These are phyloP conservation scores for Jacana jacana DNA, from an alignment of 2,113 vertebrate species.

Conservation along the genomic window DNA sequence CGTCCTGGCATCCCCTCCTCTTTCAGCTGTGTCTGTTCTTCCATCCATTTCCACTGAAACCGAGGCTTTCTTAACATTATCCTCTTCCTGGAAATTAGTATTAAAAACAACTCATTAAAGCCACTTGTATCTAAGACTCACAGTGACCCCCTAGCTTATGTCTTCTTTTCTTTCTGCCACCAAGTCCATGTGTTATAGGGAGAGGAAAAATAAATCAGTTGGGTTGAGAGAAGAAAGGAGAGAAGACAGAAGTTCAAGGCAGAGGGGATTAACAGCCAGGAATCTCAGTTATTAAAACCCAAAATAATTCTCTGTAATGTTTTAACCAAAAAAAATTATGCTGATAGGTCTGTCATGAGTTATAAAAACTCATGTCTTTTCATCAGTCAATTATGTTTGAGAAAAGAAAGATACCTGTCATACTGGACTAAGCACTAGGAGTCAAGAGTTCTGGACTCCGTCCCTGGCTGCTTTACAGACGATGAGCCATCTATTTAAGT, in stretches of 20 bases:
- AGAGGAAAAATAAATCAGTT: background rate
- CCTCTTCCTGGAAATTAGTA: background rate
- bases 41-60: background rate
- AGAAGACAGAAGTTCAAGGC: background rate
- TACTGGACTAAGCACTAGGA: slow-evolving; percentile 24
- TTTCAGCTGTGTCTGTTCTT: background rate
- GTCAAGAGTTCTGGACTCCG: slow-evolving; percentile 15
- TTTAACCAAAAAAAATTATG: slow-evolving; percentile 54
- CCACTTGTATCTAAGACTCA: background rate
- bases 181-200: background rate
- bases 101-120: background rate
- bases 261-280: background rate
- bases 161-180: background rate
- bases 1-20: background rate
- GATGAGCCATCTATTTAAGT: slow-evolving; percentile 31
- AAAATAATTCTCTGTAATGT: background rate
- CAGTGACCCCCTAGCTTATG: background rate
- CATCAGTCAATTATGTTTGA: slow-evolving; percentile 60
- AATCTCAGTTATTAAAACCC: background rate
- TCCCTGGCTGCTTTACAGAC: slow-evolving; percentile 36
- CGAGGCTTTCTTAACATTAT: background rate
- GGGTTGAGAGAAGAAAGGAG: background rate
- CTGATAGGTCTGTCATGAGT: slow-evolving; percentile 44
- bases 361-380: slow-evolving; percentile 63
- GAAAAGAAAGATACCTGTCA: slow-evolving; percentile 13